These are phyloP conservation scores for Lordiphosa stackelbergi DNA, from an alignment of 1,140 invertebrate species.

Conservation along the genomic window DNA sequence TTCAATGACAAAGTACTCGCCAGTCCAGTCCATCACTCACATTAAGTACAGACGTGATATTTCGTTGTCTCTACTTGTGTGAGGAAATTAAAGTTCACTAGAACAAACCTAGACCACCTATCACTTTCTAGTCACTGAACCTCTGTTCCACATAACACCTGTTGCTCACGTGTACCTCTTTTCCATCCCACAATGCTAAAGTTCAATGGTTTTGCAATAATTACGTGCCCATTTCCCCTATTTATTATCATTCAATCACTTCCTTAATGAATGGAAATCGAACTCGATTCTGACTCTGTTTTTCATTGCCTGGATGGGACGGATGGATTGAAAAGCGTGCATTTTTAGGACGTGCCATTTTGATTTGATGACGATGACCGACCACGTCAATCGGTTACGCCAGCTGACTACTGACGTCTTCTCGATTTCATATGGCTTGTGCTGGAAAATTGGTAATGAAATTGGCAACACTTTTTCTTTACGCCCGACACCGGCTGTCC, in stretches of 20 bases:
- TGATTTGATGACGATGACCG: slow-evolving; percentile 6
- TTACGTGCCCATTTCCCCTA: slow-evolving; percentile 36
- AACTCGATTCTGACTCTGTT: slow-evolving; percentile 11
- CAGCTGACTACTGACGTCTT: slow-evolving; percentile 21
- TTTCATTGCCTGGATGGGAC: slow-evolving; percentile 10
- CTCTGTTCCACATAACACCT: slow-evolving; percentile 20
- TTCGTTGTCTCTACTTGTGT: neutral
- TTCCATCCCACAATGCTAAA: slow-evolving; percentile 24
- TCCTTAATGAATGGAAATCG: slow-evolving; percentile 26
- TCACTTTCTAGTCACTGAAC: slow-evolving; percentile 12
- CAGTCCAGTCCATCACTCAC: too few species aligned
- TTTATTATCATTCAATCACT: slow-evolving; percentile 9
- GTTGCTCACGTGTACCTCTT: slow-evolving; percentile 27
- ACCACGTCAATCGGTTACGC: slow-evolving; percentile 37
- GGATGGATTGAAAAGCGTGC: slow-evolving; percentile 2
- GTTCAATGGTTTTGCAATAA: slow-evolving; percentile 27
- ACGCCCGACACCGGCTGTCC: slow-evolving; percentile 27
- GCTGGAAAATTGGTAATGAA: slow-evolving; percentile 68
- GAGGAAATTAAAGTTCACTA: slow-evolving; percentile 11
- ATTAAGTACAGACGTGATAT: too few species aligned
- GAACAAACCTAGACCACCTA: neutral
- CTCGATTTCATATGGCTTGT: slow-evolving; percentile 21
- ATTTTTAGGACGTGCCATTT: slow-evolving; percentile 40
- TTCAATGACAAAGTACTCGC: neutral
- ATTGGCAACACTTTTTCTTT: slow-evolving; percentile 61